Conservation (phyloP, 2,888 invertebrate genomes). For the Encarsia formosa region DNA sequence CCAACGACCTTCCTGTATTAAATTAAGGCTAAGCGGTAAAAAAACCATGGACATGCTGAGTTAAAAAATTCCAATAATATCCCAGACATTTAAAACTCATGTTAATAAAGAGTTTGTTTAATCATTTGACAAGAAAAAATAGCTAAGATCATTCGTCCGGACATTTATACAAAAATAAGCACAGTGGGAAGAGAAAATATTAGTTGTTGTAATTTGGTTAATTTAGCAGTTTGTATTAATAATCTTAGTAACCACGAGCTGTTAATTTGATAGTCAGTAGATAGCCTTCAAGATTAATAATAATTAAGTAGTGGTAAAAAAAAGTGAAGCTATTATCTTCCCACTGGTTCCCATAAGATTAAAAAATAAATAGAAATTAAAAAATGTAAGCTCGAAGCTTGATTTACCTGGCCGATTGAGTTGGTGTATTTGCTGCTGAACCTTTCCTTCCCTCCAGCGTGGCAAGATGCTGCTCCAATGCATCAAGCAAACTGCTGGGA, state of each 20-base stretch:
- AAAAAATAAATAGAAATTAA: constrained; percentile 23
- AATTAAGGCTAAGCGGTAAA: constrained; percentile 3
- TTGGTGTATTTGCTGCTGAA: constrained; percentile 80
- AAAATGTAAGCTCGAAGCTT: constrained; percentile 3
- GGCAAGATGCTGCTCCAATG: constrained; percentile 91
- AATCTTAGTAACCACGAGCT: background rate
- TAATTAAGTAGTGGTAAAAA: background rate
- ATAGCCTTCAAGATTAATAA: background rate
- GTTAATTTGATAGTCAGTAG: background rate
- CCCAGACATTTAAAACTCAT: constrained; percentile 20
- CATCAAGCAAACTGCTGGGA: constrained; percentile 93
- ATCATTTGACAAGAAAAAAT: constrained; percentile 12
- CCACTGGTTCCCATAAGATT: constrained; percentile 16
- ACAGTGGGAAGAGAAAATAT: constrained; percentile 27
- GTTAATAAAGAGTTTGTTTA: constrained; percentile 16
- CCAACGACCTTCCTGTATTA: too few relatives aligned
- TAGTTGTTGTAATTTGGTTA: too few relatives aligned
- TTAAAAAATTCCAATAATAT: constrained; percentile 18
- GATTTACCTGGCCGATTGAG: constrained; percentile 74
- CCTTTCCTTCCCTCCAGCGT: constrained; percentile 90
- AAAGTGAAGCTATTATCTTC: constrained; percentile 12
- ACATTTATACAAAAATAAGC: constrained; percentile 19
- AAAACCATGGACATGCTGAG: constrained; percentile 21
- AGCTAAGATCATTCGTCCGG: constrained; percentile 20
- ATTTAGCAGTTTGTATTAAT: background rate